Base-by-base conservation (phyloP, 2,888 invertebrate species). In the Graphium colonna region DNA sequence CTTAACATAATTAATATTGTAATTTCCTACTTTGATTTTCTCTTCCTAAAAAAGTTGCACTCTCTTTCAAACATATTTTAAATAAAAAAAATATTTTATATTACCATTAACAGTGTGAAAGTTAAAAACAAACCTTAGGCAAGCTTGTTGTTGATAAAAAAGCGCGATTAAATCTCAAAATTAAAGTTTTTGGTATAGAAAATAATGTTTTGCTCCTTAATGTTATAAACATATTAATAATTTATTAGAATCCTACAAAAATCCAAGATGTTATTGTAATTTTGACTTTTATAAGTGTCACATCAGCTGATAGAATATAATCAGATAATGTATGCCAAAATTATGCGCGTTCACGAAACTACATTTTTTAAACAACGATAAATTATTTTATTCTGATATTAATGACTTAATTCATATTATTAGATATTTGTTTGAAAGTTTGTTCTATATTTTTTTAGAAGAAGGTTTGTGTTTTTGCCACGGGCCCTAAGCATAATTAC, bases 1-100 rank as follows among this genome's bases (percentile, higher is more conserved):
- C 77, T 86, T 90, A 18, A 92, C 73, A 74, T 91, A 92, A 60
- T 92, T 92, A 36, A 92, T 81, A 43, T 84, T 70, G 61, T 88
- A 82, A 40, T 90, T 77, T n/a, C 91, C 90, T 0, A 96, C 90
- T 62, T 90, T 84, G 12, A 94, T 79, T 76, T 91, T 93, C 17
- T 90, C 75, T 74, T 94, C 94, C 93, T 94, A 66, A 56, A 79
- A 75, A 51, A 18, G 36, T n/a, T 38, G 42, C 18, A 8, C 31
- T 39, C 28, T 43, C 64, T 51, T 18, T 18, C 33, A 40, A 15
- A 17, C 12, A 18, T 49, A 12, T 10, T 41, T 33, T 33, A n/a
- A 13, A 13, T 7, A 15, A 31, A 21, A 38, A 28, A 8, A 12
- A 9, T 38, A 50, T 16, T 16, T 28, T 9, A 43, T 3, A 10